These are phyloP conservation scores for Siniperca chuatsi DNA, from an alignment of 2,113 vertebrate genomes.

Conservation along the genomic window DNA sequence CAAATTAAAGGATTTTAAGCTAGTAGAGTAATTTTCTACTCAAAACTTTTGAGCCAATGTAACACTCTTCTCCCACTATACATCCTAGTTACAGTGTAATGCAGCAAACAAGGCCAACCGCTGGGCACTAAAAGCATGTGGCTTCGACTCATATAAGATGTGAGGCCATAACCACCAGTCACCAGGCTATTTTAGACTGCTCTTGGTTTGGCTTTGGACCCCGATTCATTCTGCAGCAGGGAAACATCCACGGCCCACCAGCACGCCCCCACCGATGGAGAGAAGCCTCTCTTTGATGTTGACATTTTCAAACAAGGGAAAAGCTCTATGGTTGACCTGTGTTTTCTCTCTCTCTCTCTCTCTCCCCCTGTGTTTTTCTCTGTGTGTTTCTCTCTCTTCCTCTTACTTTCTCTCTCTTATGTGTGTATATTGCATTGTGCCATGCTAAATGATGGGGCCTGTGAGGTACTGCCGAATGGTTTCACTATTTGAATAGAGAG, in stretches of 20 bases:
- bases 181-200: constrained; percentile 52
- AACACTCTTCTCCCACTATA: constrained; percentile 1
- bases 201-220: constrained; percentile 59
- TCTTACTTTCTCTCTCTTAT: constrained; percentile 23
- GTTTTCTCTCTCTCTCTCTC: constrained; percentile 35
- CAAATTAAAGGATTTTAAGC: constrained; percentile 9
- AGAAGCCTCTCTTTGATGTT: constrained; percentile 64
- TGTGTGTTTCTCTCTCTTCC: constrained; percentile 19
- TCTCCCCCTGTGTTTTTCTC: constrained; percentile 41
- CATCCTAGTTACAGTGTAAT: constrained; percentile 19
- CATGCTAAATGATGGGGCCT: constrained; percentile 47
- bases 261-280: constrained; percentile 33
- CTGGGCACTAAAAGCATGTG: constrained; percentile 44
- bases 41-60: constrained; percentile 12
- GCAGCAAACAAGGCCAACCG: constrained; percentile 30
- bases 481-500: constrained; percentile 57
- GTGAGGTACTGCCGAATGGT: constrained; percentile 51
- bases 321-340: constrained; percentile 73
- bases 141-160: constrained; percentile 38
- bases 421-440: constrained; percentile 35
- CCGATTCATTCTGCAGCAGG: constrained; percentile 55
- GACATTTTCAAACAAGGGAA: constrained; percentile 78
- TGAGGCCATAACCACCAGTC: constrained; percentile 48
- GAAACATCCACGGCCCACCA: constrained; percentile 55
- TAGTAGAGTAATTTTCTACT: constrained; percentile 28